Evolutionary conservation across 1,140 invertebrate genomes (phyloP).

Genomic region (Cardiocondyla obscurior): DNA sequence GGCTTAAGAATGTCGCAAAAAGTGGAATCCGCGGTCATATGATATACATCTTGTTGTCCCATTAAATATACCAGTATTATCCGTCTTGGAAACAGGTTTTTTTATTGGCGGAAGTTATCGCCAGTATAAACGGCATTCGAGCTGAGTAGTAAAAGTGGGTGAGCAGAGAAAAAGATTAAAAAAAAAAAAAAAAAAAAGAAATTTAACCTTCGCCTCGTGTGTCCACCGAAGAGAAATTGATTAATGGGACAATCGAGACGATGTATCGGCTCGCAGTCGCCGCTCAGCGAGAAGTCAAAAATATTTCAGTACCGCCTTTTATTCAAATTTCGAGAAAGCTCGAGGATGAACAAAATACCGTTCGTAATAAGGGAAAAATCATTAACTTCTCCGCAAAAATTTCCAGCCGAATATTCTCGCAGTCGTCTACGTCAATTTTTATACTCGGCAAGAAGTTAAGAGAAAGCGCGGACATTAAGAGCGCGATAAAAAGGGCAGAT

Average conservation of each 20-base stretch:
- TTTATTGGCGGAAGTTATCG: background rate
- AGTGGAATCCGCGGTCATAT: background rate
- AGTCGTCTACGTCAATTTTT: background rate
- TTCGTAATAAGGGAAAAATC: background rate
- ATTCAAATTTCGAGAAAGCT: slow-evolving; percentile 19
- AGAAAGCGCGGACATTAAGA: slow-evolving; percentile 21
- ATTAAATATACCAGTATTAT: background rate
- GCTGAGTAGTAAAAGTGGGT: slow-evolving; percentile 29
- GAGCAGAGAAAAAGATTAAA: slow-evolving; percentile 9
- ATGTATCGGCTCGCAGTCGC: background rate
- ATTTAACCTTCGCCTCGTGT: background rate
- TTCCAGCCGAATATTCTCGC: background rate
- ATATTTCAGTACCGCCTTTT: background rate
- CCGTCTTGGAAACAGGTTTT: background rate
- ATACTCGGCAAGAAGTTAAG: background rate
- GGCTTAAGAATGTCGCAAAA: background rate
- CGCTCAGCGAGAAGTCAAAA: background rate
- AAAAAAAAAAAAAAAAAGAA: background rate
- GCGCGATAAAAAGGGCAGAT: background rate
- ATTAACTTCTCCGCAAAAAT: background rate
- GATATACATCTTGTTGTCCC: background rate
- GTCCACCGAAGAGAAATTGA: slow-evolving; percentile 28
- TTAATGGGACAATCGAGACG: slow-evolving; percentile 7
- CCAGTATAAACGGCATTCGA: background rate
- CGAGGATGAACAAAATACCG: background rate